These are phyloP conservation scores for Drosophila merina DNA, from an alignment of 2,888 invertebrate species.

Conservation along the genomic window DNA sequence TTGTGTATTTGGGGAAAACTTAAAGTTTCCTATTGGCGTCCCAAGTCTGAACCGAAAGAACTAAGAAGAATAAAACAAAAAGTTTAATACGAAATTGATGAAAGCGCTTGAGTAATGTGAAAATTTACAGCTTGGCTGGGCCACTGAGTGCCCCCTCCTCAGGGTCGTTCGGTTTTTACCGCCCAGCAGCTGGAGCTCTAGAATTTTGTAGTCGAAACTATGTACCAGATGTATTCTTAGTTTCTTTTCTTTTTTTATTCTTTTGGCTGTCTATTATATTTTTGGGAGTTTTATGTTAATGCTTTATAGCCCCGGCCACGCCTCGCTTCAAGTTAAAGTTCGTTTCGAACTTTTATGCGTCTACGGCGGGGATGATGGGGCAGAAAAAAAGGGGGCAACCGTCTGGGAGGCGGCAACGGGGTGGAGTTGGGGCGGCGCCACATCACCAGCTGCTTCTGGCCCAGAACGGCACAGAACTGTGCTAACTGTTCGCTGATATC, in stretches of 20 bases:
- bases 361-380: neutral
- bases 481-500: slow-evolving; percentile 60
- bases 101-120: slow-evolving; percentile 38
- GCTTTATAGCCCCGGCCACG: slow-evolving; percentile 51
- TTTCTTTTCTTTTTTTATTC: slow-evolving; percentile 7
- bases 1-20: neutral
- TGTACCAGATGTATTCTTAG: slow-evolving; percentile 9
- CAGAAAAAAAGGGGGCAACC: neutral
- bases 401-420: neutral
- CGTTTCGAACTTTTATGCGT: slow-evolving; percentile 32
- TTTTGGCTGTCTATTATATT: slow-evolving; percentile 8
- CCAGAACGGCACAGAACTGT: slow-evolving; percentile 7
- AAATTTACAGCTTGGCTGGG: slow-evolving; percentile 44
- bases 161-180: neutral
- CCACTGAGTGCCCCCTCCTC: slow-evolving; percentile 1
- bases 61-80: slow-evolving; percentile 12
- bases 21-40: neutral
- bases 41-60: neutral
- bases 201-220: slow-evolving; percentile 8
- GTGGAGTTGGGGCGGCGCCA: slow-evolving; percentile 47
- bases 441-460: slow-evolving; percentile 53
- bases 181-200: neutral
- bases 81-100: slow-evolving; percentile 44
- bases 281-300: slow-evolving; percentile 39
- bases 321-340: slow-evolving; percentile 43